Percentiles rank a stretch among this genome's conserved stretches.
Conservation (phyloP, 2,113 vertebrate genomes). For the Saimiri boliviensis region DNA sequence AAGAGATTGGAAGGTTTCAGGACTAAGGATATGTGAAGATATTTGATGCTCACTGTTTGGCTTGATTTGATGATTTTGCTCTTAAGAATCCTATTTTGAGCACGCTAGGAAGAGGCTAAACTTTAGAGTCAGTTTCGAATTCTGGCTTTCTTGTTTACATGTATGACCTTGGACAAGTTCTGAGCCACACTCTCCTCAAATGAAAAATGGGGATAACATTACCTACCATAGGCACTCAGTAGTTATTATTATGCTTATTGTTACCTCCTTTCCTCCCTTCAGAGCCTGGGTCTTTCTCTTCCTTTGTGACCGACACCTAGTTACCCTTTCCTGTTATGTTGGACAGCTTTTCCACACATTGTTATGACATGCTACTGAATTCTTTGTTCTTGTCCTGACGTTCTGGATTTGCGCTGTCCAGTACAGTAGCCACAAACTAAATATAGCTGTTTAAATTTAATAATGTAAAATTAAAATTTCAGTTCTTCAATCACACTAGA, state of each 20-base stretch:
- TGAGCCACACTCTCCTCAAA: neutral
- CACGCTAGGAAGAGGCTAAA: neutral
- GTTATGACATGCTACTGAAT: neutral
- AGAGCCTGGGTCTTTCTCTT: neutral
- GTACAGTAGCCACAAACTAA: neutral
- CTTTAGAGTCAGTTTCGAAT: conserved; percentile 9
- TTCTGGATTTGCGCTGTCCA: neutral
- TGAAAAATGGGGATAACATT: neutral
- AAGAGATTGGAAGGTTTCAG: neutral
- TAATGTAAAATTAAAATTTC: neutral
- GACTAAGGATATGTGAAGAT: neutral
- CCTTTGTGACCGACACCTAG: neutral
- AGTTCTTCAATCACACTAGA: neutral
- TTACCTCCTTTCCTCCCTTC: neutral
- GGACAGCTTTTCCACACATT: neutral
- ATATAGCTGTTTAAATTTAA: neutral
- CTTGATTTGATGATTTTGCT: neutral
- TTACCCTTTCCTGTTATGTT: neutral
- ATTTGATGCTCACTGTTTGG: neutral
- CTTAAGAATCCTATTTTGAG: neutral
- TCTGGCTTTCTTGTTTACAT: neutral
- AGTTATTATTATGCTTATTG: neutral
- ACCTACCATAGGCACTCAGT: neutral
- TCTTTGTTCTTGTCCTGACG: neutral
- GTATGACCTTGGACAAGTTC: neutral